Evolutionary conservation across 1,140 invertebrate species (phyloP).

Genomic region (Leptoteleia sp.): DNA sequence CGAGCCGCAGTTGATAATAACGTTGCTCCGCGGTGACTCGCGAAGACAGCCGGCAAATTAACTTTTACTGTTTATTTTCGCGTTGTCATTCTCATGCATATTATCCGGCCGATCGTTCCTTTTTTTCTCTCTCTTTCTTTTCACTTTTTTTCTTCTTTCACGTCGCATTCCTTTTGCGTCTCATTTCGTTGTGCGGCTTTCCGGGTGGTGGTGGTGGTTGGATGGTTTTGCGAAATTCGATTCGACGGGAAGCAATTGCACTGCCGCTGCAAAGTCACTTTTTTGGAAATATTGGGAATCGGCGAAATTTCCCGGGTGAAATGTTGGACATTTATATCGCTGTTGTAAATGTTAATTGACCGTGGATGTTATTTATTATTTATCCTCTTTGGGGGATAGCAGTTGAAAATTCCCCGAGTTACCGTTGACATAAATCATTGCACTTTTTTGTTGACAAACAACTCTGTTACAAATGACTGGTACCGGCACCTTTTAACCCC

Average conservation of each 20-base stretch:
- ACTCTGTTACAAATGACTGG: constrained; percentile 55
- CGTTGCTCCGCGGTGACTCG: constrained; percentile 19
- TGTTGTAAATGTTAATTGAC: too few relatives aligned
- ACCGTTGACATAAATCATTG: constrained; percentile 19
- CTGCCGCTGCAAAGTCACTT: too few relatives aligned
- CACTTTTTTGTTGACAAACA: constrained; percentile 50
- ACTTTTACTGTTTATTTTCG: constrained; percentile 31
- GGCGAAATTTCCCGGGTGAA: too few relatives aligned
- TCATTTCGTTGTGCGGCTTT: neutral
- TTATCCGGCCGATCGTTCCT: constrained; percentile 14
- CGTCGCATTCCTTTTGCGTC: constrained; percentile 8
- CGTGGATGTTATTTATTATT: too few relatives aligned
- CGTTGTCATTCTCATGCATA: constrained; percentile 34
- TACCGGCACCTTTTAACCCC: constrained; percentile 48
- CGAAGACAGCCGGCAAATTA: constrained; percentile 48
- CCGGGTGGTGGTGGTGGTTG: too few relatives aligned
- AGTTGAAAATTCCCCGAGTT: neutral
- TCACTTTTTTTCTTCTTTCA: too few relatives aligned
- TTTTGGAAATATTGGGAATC: too few relatives aligned
- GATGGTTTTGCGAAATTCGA: too few relatives aligned
- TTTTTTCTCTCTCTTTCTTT: too few relatives aligned
- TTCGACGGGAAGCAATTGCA: neutral
- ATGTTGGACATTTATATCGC: too few relatives aligned
- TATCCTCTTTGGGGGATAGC: too few relatives aligned
- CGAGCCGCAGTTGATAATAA: constrained; percentile 32